A percentile compares a stretch with the other conserved stretches of the same genome.
phyloP scores from a whole-genome alignment of 1,140 invertebrate genomes.

The Triops longicaudatus region DNA sequence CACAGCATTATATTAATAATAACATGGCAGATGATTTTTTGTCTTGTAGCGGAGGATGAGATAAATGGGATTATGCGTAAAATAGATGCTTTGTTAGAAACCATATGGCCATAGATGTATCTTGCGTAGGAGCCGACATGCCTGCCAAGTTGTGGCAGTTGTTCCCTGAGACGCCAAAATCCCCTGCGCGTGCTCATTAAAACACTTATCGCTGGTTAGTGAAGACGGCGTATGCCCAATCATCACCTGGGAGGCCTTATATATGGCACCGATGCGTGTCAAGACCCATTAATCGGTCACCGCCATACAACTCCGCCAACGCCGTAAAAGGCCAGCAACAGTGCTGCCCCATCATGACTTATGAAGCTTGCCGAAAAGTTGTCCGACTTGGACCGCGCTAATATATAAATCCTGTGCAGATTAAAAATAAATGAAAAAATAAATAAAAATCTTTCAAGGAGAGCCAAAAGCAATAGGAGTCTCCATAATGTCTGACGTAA shows the following conservation, averaged over 20 bases:
- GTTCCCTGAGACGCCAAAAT: neutral
- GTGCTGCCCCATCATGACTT: neutral
- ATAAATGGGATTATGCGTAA: too few relatives aligned
- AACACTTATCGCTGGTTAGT: neutral
- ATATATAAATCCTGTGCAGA: neutral
- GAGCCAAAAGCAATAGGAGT: too few relatives aligned
- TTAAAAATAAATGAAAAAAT: neutral
- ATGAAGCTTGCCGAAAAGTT: neutral
- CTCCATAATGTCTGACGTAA: neutral
- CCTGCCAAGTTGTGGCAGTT: neutral
- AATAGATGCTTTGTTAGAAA: too few relatives aligned
- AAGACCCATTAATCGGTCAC: conserved; percentile 10
- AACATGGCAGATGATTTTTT: neutral
- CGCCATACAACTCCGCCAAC: neutral
- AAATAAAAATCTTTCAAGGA: neutral
- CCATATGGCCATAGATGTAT: too few relatives aligned
- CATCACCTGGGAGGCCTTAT: neutral
- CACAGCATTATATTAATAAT: neutral
- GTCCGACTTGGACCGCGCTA: neutral
- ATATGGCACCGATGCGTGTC: neutral
- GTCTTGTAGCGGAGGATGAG: too few relatives aligned
- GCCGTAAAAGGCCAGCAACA: neutral
- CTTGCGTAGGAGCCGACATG: too few relatives aligned
- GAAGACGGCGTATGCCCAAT: neutral
- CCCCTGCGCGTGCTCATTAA: neutral